Percentiles rank a stretch among this genome's conserved stretches.
Conservation (phyloP, 2,888 invertebrate genomes). For the Crioceris asparagi region DNA sequence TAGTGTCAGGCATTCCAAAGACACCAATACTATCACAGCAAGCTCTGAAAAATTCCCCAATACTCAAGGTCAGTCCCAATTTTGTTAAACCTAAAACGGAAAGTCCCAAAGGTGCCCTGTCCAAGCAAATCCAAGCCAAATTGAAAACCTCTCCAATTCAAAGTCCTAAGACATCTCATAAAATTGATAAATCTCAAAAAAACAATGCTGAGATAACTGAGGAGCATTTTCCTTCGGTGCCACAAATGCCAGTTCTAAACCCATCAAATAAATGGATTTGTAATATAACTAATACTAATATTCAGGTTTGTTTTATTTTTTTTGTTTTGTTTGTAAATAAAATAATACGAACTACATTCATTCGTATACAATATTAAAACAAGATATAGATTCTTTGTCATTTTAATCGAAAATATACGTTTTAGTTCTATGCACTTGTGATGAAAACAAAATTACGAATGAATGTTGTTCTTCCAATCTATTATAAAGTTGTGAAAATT, state of each 20-base stretch:
- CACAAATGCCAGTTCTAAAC: slow-evolving; percentile 35
- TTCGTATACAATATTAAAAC: too few relatives aligned
- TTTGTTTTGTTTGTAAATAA: slow-evolving; percentile 21
- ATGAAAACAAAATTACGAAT: too few relatives aligned
- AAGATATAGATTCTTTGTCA: too few relatives aligned
- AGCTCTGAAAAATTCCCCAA: slow-evolving; percentile 33
- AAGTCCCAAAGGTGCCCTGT: slow-evolving; percentile 33
- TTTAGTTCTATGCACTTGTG: too few relatives aligned
- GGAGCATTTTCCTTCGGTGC: slow-evolving; percentile 22
- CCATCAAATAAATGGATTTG: slow-evolving; percentile 27
- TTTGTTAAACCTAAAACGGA: slow-evolving; percentile 37
- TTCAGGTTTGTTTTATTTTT: slow-evolving; percentile 32
- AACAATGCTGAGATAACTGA: slow-evolving; percentile 14
- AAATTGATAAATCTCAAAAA: slow-evolving; percentile 8
- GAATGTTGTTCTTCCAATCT: too few relatives aligned
- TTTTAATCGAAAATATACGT: too few relatives aligned
- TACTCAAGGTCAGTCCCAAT: slow-evolving; percentile 49
- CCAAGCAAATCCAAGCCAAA: slow-evolving; percentile 33
- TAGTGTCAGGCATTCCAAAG: slow-evolving; percentile 17
- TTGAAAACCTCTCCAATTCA: slow-evolving; percentile 25
- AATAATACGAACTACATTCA: slow-evolving; percentile 21
- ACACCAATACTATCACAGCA: slow-evolving; percentile 16
- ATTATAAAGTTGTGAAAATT: too few relatives aligned
- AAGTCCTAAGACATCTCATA: slow-evolving; percentile 18
- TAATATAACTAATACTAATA: slow-evolving; percentile 23